Conservation (phyloP, 2,113 vertebrate genomes). For the Alces alces region DNA sequence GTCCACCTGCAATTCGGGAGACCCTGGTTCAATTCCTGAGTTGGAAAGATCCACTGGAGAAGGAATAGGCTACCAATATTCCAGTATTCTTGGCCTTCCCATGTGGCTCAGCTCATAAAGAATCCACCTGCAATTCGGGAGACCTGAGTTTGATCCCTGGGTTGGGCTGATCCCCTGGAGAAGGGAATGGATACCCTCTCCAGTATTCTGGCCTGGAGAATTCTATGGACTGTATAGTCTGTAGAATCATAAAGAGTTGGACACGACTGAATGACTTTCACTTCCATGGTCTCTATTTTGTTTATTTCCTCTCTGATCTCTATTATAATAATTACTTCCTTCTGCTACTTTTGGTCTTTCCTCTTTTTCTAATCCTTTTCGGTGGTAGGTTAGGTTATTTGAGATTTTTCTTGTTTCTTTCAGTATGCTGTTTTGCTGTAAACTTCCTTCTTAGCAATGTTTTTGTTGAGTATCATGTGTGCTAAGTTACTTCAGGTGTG, state of each 20-base stretch:
- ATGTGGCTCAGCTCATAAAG: background rate
- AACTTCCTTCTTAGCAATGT: background rate
- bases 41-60: background rate
- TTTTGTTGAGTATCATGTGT: background rate
- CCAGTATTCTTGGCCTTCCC: background rate
- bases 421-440: background rate
- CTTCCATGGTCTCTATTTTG: background rate
- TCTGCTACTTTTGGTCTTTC: background rate
- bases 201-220: background rate
- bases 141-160: background rate
- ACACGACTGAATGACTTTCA: background rate
- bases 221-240: background rate
- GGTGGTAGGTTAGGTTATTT: background rate
- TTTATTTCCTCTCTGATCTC: background rate
- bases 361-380: background rate
- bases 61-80: background rate
- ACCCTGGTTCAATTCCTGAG: background rate
- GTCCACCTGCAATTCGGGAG: fast-evolving
- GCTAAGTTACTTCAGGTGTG: background rate
- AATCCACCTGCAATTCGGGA: background rate
- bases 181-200: background rate
- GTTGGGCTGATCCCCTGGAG: background rate
- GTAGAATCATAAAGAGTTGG: background rate
- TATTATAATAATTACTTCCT: background rate
- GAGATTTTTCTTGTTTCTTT: background rate